Evolutionary conservation across 2,797 vertebrate genomes (phyloP), one percentile per base, ranked within the genome.

Genomic region (Avahi laniger): DNA sequence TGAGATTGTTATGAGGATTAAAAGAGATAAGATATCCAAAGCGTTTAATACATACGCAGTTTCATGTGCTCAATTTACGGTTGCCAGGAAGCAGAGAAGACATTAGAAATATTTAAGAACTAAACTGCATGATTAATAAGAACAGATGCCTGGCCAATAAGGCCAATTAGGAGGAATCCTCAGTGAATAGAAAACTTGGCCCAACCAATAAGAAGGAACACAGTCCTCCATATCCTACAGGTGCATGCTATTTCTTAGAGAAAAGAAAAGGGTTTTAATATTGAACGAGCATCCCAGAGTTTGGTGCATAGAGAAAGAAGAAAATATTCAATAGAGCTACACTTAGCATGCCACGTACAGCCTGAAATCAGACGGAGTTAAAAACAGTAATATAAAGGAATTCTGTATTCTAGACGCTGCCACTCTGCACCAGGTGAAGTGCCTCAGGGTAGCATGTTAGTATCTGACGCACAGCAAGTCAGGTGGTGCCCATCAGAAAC

Each of bases 11-110:
- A 54, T 30, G 46, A 91, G 41, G 30, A 81, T 81, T 65, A 65
- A 87, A 92, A 69, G 48, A 86, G n/a, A 86, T 54, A 85, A 86
- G 10, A 65, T 50, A 93, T 9, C 18, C 15, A 86, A 95, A 95
- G 35, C 81, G 52, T 61, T 89, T 83, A n/a, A 4, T 79, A 57
- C 90, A 61, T 24, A 35, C 12, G 43, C 26, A 50, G 15, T 48
- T 96, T 28, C 70, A 61, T 35, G 72, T 81, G 38, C 33, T 86
- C 61, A n/a, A 18, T 79, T 69, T 81, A 76, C 63, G 35, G 33
- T 75, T 89, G 3, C 59, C 80, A 41, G 46, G n/a, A 89, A 87
- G 48, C 52, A 81, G 18, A 93, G 70, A 22, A 89, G 26, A 73
- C 35, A n/a, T 54, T 59, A 57, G 67, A 78, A 72, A n/a, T 57